Base-by-base conservation (phyloP, 2,113 vertebrate genomes). In the Ptilorrhoa leucosticta region DNA sequence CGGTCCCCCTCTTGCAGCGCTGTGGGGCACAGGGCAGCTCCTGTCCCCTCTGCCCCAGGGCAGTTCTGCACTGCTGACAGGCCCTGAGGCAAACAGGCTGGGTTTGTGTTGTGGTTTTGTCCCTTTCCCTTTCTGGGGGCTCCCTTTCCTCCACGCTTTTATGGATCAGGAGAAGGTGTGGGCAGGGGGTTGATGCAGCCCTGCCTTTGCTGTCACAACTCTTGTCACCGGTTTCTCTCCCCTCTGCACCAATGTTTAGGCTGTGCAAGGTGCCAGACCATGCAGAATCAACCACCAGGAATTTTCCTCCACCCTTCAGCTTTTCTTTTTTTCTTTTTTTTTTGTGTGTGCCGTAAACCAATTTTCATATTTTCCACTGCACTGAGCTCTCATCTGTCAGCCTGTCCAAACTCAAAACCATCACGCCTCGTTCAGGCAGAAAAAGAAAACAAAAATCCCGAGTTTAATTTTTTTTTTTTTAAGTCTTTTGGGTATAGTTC, bases 321-420 rank as follows among this genome's bases (percentile, higher is more conserved):
- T 87, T 79, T 80, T 11, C 1, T 15, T 23, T 54, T 33, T 71
- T 33, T 45, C 37, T n/a, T 48, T 30, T 45, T 79, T 15, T 8
- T 39, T 9, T 66, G 8, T 70, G 15, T 66, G 44, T 50, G 27
- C 57, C 83, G 89, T 78, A 87, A 91, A 75, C 39, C 80, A 77
- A 37, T 89, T 92, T 90, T 89, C 81, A 63, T 69, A 76, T 97
- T 96, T 96, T 96, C 84, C 90, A 73, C 90, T 94, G 91, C 71
- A 65, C 40, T 61, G 82, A 93, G 75, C 66, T 79, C 42, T 95
- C 91, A 72, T 72, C 63, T 83, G 45, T 48, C 89, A 93, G 81
- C 78, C 89, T 87, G 91, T 89, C 94, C 89, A 91, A 89, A 61
- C 91, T 92, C 78, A 60, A 86, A 93, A 17, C 61, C 56, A 15